Evolutionary conservation across 1,140 invertebrate species (phyloP).

Genomic region (Aphelinus atriplicis): DNA sequence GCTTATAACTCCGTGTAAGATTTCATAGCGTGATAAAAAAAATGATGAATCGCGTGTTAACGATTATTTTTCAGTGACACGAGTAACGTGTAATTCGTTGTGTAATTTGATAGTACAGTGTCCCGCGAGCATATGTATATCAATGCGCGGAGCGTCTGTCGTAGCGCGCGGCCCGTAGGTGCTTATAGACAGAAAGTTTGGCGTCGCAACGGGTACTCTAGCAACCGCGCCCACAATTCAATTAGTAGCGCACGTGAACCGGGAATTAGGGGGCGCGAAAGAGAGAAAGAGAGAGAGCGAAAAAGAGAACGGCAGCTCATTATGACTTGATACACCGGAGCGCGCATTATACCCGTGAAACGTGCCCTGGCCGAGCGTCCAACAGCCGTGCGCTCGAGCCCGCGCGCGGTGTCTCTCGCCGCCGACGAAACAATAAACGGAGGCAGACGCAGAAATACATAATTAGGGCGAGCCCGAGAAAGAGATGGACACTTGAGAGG

Average conservation of each 20-base stretch:
- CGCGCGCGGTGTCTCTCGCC: background rate
- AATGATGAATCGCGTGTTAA: too few relatives aligned
- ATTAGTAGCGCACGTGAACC: conserved; percentile 21
- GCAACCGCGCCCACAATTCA: conserved; percentile 19
- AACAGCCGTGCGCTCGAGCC: background rate
- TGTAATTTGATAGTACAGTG: too few relatives aligned
- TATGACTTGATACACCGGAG: conserved; percentile 9
- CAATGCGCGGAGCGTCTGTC: too few relatives aligned
- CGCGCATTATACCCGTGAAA: background rate
- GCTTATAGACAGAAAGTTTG: background rate
- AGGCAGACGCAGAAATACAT: conserved; percentile 1
- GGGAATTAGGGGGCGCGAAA: background rate
- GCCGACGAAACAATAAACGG: background rate
- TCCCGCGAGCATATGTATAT: too few relatives aligned
- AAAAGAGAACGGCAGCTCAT: background rate
- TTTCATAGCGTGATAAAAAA: too few relatives aligned
- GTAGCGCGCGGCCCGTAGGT: background rate
- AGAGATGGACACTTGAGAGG: too few relatives aligned
- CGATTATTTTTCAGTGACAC: too few relatives aligned
- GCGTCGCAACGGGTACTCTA: background rate
- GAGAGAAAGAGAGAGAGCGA: too few relatives aligned
- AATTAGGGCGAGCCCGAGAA: conserved; percentile 13
- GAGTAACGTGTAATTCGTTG: too few relatives aligned
- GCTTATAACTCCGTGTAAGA: too few relatives aligned
- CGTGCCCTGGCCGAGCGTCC: background rate